These are phyloP conservation scores for Dryas iulia DNA, from an alignment of 1,140 invertebrate genomes.

Conservation along the genomic window DNA sequence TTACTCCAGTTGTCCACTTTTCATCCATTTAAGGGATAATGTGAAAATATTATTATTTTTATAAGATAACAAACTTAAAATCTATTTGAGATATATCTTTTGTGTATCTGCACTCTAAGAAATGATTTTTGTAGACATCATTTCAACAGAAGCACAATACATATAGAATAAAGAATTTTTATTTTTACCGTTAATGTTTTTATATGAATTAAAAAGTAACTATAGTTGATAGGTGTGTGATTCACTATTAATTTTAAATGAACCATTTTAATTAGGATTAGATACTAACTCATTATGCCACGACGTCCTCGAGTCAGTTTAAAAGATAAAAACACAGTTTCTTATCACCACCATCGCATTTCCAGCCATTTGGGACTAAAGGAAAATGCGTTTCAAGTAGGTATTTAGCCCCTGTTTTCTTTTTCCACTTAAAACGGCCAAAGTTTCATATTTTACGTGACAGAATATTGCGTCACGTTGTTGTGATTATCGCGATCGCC, in stretches of 20 bases:
- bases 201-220: too few species aligned
- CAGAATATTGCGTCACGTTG: conserved; percentile 7
- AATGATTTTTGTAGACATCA: background rate
- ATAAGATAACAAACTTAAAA: background rate
- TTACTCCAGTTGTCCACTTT: too few species aligned
- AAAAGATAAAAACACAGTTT: background rate
- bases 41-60: too few species aligned
- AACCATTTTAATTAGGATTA: too few species aligned
- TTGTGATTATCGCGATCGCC: conserved; percentile 16
- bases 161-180: background rate
- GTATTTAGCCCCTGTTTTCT: conserved; percentile 15
- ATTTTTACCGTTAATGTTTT: background rate
- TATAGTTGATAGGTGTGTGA: too few species aligned
- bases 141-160: background rate
- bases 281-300: background rate
- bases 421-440: conserved; percentile 15
- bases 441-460: conserved; percentile 23
- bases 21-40: too few species aligned
- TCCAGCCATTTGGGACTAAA: background rate
- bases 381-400: background rate
- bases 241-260: too few species aligned
- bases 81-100: background rate
- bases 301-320: background rate
- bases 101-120: background rate
- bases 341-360: background rate